Evolutionary conservation across 2,113 vertebrate species (phyloP).

Genomic region (Stegastes partitus): DNA sequence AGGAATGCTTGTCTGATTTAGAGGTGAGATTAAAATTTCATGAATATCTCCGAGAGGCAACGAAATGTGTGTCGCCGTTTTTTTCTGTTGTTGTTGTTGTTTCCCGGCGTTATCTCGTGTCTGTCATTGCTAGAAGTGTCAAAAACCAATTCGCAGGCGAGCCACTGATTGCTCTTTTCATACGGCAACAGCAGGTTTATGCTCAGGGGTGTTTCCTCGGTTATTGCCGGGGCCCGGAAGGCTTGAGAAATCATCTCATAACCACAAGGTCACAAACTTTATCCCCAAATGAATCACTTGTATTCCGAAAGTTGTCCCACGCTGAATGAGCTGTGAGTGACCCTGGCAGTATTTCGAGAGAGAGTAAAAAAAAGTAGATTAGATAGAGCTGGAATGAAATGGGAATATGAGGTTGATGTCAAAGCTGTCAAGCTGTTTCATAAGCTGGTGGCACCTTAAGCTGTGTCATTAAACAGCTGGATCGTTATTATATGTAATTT

Average conservation of each 20-base stretch:
- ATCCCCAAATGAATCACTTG: slow-evolving; percentile 48
- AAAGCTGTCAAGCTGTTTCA: slow-evolving; percentile 7
- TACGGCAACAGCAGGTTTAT: slow-evolving; percentile 35
- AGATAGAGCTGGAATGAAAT: slow-evolving; percentile 17
- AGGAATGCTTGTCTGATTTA: slow-evolving; percentile 55
- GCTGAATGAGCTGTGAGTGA: slow-evolving; percentile 1
- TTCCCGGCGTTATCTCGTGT: slow-evolving; percentile 1
- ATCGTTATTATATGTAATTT: not conserved
- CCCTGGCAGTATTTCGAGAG: slow-evolving; percentile 3
- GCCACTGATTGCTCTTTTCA: slow-evolving; percentile 54
- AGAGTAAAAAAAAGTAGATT: slow-evolving; percentile 20
- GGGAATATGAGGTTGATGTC: slow-evolving; percentile 7
- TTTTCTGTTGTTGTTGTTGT: slow-evolving; percentile 19
- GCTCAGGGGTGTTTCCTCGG: slow-evolving; percentile 41
- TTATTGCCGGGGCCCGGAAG: slow-evolving; percentile 54
- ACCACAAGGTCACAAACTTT: slow-evolving; percentile 63
- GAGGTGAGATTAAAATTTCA: slow-evolving; percentile 39
- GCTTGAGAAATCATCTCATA: slow-evolving; percentile 48
- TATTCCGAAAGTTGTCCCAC: not conserved
- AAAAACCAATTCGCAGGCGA: slow-evolving; percentile 35
- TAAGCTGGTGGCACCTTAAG: not conserved
- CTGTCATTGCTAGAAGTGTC: slow-evolving; percentile 34
- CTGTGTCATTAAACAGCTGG: not conserved
- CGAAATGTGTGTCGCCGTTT: slow-evolving; percentile 7
- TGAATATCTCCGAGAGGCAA: slow-evolving; percentile 22